Evolutionary conservation across 1,140 invertebrate genomes (phyloP), one percentile per base, ranked within the genome.

Genomic region (Lordiphosa stackelbergi): DNA sequence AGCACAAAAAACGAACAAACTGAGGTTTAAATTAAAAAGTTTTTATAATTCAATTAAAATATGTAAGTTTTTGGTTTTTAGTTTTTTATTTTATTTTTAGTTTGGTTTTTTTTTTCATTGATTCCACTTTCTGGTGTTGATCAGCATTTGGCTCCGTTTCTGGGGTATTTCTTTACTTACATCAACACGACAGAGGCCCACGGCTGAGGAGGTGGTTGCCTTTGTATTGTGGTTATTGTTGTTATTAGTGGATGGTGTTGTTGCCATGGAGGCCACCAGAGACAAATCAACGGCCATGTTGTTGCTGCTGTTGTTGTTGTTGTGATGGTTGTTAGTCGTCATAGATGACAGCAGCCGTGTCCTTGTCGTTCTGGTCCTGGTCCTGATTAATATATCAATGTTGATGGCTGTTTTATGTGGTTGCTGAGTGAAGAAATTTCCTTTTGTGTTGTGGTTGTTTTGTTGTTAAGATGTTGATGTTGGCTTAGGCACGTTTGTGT

Each of bases 211-310:
- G 34, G 53, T 16, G 37, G 58, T 53, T 63, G 53, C 63, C 63
- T 64, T 74, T 64, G 72, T 78, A 43, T 66, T 73, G 28, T 16
- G 46, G 24, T 31, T 54, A 22, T 9, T 57, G 42, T 41, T 70
- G 58, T 63, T 45, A 46, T 45, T 40, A 68, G 28, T 37, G 45
- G 16, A 35, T 45, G 45, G 9, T 58, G 48, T 42, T 41, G 68
- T 40, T 60, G 74, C 43, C 62, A 54, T 51, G 38, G 54, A 46
- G 35, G 34, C 52, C 19, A 64, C 40, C 66, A 75, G 61, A 31
- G 79, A 77, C 52, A 86, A 56, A 49, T 86, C 84, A 49, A 86
- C 65, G 66, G 85, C 66, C 72, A 86, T 86, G 63, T 73, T 85
- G 69, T 60, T 73, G 40, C 34, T 53, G 58, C 53, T 68, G 34